Percentiles rank a stretch among this genome's conserved stretches.
Conservation (phyloP, 1,140 invertebrate genomes). For the Atta texana region DNA sequence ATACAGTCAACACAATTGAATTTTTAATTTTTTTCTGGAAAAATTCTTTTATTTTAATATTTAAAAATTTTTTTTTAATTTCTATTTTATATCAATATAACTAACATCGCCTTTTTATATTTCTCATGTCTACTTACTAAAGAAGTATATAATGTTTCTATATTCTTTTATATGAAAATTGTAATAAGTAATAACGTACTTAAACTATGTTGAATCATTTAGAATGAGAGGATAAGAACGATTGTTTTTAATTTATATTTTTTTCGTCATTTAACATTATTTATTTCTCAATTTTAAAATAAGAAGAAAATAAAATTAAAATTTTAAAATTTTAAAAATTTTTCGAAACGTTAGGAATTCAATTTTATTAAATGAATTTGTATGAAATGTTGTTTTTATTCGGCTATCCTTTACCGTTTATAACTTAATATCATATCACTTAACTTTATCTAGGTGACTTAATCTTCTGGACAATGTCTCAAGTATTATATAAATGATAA, state of each 20-base stretch:
- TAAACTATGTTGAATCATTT: background rate
- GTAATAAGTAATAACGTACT: background rate
- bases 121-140: slow-evolving; percentile 30
- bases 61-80: background rate
- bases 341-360: slow-evolving; percentile 2
- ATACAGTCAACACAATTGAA: background rate
- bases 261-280: slow-evolving; percentile 55
- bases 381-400: background rate
- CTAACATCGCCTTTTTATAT: background rate
- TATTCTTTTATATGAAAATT: slow-evolving; percentile 7
- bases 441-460: slow-evolving; percentile 17
- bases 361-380: background rate
- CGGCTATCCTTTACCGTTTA: background rate
- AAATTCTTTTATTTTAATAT: background rate
- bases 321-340: background rate
- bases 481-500: slow-evolving; percentile 25
- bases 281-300: slow-evolving; percentile 7
- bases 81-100: background rate
- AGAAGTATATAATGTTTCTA: slow-evolving; percentile 5
- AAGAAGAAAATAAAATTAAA: slow-evolving; percentile 28
- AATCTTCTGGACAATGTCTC: slow-evolving; percentile 12
- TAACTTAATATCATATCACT: slow-evolving; percentile 10
- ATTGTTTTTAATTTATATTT: slow-evolving; percentile 7
- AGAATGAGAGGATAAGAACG: background rate
- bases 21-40: slow-evolving; percentile 5